phyloP scores from a whole-genome alignment of 2,888 invertebrate species.

The Eristalis arbustorum region DNA sequence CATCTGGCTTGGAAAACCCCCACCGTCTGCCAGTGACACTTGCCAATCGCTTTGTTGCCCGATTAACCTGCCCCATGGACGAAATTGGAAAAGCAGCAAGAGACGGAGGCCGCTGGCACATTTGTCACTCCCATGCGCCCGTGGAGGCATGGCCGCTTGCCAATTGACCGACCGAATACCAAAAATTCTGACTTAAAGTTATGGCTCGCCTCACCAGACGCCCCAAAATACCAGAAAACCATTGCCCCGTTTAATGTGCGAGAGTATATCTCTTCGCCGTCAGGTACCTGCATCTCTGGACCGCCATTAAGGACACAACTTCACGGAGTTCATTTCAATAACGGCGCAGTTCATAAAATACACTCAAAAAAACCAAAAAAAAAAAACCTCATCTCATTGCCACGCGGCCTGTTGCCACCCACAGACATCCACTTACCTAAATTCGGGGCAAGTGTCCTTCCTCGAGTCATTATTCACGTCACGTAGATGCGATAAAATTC shows the following conservation, averaged over 20 bases:
- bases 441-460: not conserved
- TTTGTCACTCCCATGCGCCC: not conserved
- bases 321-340: not conserved
- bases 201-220: not conserved
- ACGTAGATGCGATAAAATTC: not conserved
- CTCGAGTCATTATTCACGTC: slow-evolving; percentile 5
- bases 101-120: not conserved
- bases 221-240: not conserved
- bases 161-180: not conserved
- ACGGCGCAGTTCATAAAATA: not conserved
- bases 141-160: not conserved
- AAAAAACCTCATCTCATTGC: not conserved
- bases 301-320: not conserved
- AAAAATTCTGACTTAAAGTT: not conserved
- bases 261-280: not conserved
- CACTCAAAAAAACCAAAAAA: not conserved
- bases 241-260: not conserved
- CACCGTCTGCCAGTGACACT: not conserved
- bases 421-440: slow-evolving; percentile 1
- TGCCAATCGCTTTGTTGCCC: not conserved
- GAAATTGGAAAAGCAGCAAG: not conserved
- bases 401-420: not conserved
- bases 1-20: not conserved
- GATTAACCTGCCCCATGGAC: not conserved
- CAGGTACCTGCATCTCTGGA: not conserved